Evolutionary conservation across 2,797 vertebrate species (phyloP), one percentile per base, ranked within the genome.

Genomic region (Diplodus puntazzo): DNA sequence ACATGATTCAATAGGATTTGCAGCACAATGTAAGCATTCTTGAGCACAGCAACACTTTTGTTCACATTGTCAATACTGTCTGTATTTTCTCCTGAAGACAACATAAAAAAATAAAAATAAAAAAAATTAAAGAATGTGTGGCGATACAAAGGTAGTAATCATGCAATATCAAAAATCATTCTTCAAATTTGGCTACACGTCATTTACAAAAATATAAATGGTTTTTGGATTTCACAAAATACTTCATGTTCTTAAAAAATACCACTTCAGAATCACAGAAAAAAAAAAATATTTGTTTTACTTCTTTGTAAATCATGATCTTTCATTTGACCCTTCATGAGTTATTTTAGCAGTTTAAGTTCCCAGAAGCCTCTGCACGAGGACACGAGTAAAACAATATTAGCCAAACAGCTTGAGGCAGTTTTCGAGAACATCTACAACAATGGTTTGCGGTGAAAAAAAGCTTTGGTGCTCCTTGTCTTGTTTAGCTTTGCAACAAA

Each of bases 181-280:
- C 42, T 75, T 82, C 2, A 34, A 17, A 59, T 92, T 88, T 89
- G 86, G 86, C 58, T 75, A 66, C 69, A 75, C 57, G 60, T 85
- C 49, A 75, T 9, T 73, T 87, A 84, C 10, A 90, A 89, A 92
- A 90, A 92, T 88, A 89, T 14, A 88, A 48, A 77, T 48, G 3
- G 18, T 58, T 81, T 34, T 77, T 82, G 30, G 21, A 71, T 73
- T 72, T 43, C 53, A 85, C 43, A 86, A 90, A 87, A 90, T 84
- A 88, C 55, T 82, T 86, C 23, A 72, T 70, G 52, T 58, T 62
- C 11, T 66, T 50, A 55, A 72, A 69, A 84, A 75, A 81, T 27
- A 81, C 30, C 46, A 70, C 49, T 70, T 73, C 18, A 46, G 18
- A 72, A 60, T 70, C 9, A 77, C 27, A 39, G 34, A 5, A 39